A percentile compares a stretch with the other conserved stretches of the same genome.
Conservation (phyloP, 2,797 vertebrate species). For the Harpagifer antarcticus region DNA sequence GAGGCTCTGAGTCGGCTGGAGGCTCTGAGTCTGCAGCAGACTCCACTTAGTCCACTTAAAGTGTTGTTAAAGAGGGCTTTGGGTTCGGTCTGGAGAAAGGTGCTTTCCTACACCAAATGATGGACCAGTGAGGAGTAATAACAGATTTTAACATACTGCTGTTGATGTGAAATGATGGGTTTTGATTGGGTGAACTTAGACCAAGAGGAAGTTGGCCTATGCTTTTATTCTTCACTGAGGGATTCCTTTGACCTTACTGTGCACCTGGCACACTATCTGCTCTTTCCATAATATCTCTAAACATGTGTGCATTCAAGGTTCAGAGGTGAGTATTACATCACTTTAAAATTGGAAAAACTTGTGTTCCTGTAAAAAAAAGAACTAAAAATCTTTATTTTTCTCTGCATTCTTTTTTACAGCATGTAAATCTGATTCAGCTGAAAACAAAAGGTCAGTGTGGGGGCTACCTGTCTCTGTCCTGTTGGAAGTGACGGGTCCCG, state of each 20-base stretch:
- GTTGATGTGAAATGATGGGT: neutral
- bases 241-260: too few species aligned
- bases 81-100: neutral
- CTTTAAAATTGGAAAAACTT: neutral
- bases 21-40: neutral
- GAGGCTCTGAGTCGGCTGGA: neutral
- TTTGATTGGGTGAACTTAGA: neutral
- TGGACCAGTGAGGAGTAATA: neutral
- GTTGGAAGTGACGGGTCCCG: conserved; percentile 17
- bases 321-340: neutral
- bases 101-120: neutral
- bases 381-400: neutral
- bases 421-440: neutral
- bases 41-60: neutral
- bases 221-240: too few species aligned
- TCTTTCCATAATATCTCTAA: neutral
- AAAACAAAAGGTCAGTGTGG: neutral
- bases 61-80: neutral
- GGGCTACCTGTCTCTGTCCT: conserved; percentile 1
- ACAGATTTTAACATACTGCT: neutral
- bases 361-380: too few species aligned
- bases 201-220: neutral
- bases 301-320: neutral
- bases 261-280: too few species aligned
- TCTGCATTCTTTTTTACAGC: neutral